Conservation (phyloP, 1,140 invertebrate genomes). For the Maconellicoccus hirsutus region DNA sequence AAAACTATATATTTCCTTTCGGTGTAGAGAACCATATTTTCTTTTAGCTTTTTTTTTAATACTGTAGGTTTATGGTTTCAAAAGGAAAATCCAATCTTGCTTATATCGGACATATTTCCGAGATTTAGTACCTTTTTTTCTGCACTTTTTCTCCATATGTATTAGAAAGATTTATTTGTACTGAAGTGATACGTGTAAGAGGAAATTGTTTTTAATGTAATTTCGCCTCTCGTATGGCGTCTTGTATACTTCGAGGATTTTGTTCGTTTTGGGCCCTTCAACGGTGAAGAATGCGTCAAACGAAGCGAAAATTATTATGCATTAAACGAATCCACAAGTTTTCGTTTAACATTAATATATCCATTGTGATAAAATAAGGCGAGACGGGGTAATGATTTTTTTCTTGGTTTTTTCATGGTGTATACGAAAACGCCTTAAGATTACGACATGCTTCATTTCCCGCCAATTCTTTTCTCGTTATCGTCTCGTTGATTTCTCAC, state of each 20-base stretch:
- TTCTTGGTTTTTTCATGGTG: neutral
- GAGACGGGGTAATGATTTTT: neutral
- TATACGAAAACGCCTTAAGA: neutral
- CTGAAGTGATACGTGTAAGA: neutral
- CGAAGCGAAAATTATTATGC: neutral
- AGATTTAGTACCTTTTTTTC: neutral
- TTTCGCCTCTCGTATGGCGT: neutral
- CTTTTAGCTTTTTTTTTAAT: no score
- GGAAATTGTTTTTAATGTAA: conserved; percentile 9
- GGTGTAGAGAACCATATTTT: neutral
- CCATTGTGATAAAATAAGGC: neutral
- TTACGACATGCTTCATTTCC: conserved; percentile 17
- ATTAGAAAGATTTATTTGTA: neutral
- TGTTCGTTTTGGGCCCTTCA: no score
- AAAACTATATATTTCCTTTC: neutral
- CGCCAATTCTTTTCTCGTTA: conserved; percentile 11
- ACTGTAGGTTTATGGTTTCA: neutral
- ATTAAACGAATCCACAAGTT: conserved; percentile 9
- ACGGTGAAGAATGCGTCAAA: neutral
- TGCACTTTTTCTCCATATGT: neutral
- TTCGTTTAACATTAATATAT: neutral
- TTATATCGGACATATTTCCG: neutral
- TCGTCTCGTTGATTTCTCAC: conserved; percentile 6
- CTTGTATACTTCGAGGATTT: neutral
- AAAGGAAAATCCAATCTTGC: neutral